phyloP scores from a whole-genome alignment of 2,888 invertebrate genomes.

The Cerastoderma edule region DNA sequence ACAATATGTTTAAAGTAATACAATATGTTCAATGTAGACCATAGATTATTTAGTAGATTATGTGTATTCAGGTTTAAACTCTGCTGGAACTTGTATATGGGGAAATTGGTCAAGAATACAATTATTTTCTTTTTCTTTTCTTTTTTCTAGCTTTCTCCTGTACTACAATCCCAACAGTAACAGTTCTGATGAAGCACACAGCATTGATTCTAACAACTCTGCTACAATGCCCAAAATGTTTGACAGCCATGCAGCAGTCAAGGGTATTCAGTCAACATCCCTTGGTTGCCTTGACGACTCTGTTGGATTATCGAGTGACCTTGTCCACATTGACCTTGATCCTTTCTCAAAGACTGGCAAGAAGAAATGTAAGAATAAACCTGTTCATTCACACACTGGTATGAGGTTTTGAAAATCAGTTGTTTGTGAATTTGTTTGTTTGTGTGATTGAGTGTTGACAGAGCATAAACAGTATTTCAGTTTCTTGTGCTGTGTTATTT shows the following conservation, averaged over 20 bases:
- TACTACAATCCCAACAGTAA: not conserved
- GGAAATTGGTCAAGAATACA: too few relatives aligned
- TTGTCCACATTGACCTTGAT: slow-evolving; percentile 46
- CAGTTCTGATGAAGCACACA: not conserved
- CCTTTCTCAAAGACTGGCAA: slow-evolving; percentile 26
- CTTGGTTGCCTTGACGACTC: slow-evolving; percentile 36
- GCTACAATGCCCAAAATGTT: slow-evolving; percentile 1
- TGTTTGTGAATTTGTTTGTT: too few relatives aligned
- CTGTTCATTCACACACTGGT: too few relatives aligned
- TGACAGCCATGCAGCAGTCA: not conserved
- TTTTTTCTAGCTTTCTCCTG: not conserved
- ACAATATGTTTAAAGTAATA: too few relatives aligned
- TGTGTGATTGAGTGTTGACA: too few relatives aligned
- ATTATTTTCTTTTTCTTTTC: not conserved
- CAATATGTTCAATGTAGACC: too few relatives aligned
- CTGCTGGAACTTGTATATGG: too few relatives aligned
- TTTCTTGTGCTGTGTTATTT: too few relatives aligned
- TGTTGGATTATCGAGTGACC: slow-evolving; percentile 47
- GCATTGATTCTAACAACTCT: not conserved
- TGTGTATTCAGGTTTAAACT: too few relatives aligned
- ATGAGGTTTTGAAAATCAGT: too few relatives aligned
- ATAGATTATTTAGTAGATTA: too few relatives aligned
- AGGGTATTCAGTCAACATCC: slow-evolving; percentile 32
- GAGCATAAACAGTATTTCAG: too few relatives aligned
- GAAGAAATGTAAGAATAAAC: not conserved